A percentile compares a stretch with the other conserved stretches of the same genome.
These are phyloP conservation scores for Malurus alboscapulatus DNA, from an alignment of 2,113 vertebrate species.

Conservation along the genomic window DNA sequence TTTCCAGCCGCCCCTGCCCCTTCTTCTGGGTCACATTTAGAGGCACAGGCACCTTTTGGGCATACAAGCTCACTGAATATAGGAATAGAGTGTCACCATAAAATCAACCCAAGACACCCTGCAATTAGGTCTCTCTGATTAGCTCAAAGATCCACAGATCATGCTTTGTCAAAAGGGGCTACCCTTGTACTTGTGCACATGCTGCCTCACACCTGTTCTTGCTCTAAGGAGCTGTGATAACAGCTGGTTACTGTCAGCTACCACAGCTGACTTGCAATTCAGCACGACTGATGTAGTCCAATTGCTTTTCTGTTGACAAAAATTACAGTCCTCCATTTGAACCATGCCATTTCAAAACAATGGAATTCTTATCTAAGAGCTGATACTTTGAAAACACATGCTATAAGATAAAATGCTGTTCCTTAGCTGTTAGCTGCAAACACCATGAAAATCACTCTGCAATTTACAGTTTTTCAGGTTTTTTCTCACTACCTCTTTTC, in stretches of 20 bases:
- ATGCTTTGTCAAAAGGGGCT: not conserved
- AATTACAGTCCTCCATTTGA: not conserved
- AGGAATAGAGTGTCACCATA: too few relatives aligned
- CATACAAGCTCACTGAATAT: too few relatives aligned
- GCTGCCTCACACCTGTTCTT: not conserved
- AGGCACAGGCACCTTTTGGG: too few relatives aligned
- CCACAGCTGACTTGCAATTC: not conserved
- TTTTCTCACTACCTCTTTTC: not conserved
- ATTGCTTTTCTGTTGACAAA: not conserved
- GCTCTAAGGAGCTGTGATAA: not conserved
- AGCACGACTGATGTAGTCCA: not conserved
- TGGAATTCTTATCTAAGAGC: not conserved
- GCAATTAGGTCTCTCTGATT: not conserved
- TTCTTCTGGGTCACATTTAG: too few relatives aligned
- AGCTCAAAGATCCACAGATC: not conserved
- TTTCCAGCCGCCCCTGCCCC: too few relatives aligned
- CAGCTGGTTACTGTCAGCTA: not conserved
- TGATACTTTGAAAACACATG: not conserved
- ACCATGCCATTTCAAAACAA: not conserved
- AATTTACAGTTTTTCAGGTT: not conserved
- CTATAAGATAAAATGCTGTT: not conserved
- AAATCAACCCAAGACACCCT: not conserved
- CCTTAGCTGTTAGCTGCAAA: not conserved
- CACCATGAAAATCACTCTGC: not conserved
- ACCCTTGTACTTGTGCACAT: not conserved